Base-by-base conservation (phyloP, 2,888 invertebrate species). In the Plusia festucae region DNA sequence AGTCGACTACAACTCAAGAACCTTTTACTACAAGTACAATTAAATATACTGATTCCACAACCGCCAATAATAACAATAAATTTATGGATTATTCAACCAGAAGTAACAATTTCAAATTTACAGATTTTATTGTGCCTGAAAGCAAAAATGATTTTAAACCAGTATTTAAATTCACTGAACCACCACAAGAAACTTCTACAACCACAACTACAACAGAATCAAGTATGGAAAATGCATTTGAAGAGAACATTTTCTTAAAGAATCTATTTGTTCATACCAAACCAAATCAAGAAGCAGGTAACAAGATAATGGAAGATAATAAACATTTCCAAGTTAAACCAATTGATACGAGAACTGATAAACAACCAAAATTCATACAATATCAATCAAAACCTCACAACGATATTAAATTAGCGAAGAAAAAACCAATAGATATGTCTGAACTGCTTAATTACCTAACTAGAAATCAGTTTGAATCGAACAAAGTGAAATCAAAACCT, bases 391-490 rank as follows among this genome's bases (percentile, higher is more conserved):
- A 89, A 63, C 76, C 87, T 6, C 65, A 81, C 46, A 90, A 90
- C 65, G 91, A 92, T 53, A 75, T 89, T 1, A 90, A 90, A 78
- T 52, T 60, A 5, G 65, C 77, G 4, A 83, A 87, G 70, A 90
- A 86, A 51, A 93, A 89, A 44, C 88, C 91, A 0, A 55, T 92
- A 5, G 92, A 94, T 61, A 79, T 93, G 15, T 79, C 87, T 9
- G 92, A 93, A 40, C 82, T 95, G 27, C 73, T 94, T 16, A 93
- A 93, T 75, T 94, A 86, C 59, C 87, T 95, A 53, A 82, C 90
- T 52, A 94, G 90, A 82, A 93, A 93, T 73, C 83, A 91, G 54
- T 95, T 95, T 63, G 95, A 95, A 79, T 91, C 94, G 0, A 86
- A 72, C 62, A 94, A 91, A 85, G 73, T 92, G 34, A 91, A 87